These are phyloP conservation scores for Calliopsis andreniformis DNA, from an alignment of 1,140 invertebrate species.

Conservation along the genomic window DNA sequence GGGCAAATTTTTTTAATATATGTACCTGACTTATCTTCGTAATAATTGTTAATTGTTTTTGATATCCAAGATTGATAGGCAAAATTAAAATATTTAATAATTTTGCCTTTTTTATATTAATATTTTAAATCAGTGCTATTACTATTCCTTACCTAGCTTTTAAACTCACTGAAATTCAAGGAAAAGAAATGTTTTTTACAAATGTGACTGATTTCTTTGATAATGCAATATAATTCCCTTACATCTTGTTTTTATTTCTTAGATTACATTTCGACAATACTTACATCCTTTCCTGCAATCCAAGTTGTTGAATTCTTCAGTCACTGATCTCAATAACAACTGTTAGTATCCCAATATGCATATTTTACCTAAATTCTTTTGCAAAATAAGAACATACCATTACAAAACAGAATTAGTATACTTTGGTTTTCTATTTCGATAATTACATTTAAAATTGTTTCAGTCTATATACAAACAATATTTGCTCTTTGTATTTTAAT, in stretches of 20 bases:
- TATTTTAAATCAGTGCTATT: background rate
- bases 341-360: slow-evolving; percentile 36
- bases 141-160: background rate
- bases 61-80: background rate
- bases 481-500: slow-evolving; percentile 11
- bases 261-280: slow-evolving; percentile 50
- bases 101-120: background rate
- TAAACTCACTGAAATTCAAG: slow-evolving; percentile 1
- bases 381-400: slow-evolving; percentile 24
- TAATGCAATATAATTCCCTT: slow-evolving; percentile 14
- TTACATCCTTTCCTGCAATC: slow-evolving; percentile 49
- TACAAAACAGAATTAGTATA: background rate
- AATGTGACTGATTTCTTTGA: slow-evolving; percentile 9
- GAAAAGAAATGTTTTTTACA: background rate
- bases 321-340: slow-evolving; percentile 46
- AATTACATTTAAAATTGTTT: background rate
- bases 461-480: slow-evolving; percentile 4
- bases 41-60: slow-evolving; percentile 16
- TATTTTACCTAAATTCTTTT: slow-evolving; percentile 33
- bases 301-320: slow-evolving; percentile 37
- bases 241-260: slow-evolving; percentile 34
- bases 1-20: background rate
- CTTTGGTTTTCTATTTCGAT: background rate
- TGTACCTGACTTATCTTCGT: slow-evolving; percentile 23
- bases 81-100: slow-evolving; percentile 4